These are phyloP conservation scores for Dendropsophus ebraccatus DNA, from an alignment of 2,113 vertebrate genomes.

Conservation along the genomic window DNA sequence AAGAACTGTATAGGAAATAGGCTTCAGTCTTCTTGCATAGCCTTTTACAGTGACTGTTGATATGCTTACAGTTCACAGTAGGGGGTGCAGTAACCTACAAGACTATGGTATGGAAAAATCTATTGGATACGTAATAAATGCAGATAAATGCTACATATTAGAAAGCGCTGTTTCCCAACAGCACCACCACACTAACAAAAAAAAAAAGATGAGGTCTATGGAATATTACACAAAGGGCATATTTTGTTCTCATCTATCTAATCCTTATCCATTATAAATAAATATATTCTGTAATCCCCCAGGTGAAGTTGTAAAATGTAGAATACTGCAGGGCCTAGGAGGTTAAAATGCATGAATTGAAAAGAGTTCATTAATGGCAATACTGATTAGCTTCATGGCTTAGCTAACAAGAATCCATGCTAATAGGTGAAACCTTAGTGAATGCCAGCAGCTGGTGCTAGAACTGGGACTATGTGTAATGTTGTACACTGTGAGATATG, in stretches of 20 bases:
- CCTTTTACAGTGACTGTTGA: not conserved
- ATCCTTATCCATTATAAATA: slow-evolving; percentile 35
- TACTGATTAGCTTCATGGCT: slow-evolving; percentile 67
- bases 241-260: slow-evolving; percentile 25
- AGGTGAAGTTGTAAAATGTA: slow-evolving; percentile 27
- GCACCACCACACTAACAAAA: not conserved
- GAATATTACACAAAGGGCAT: slow-evolving; percentile 9
- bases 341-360: slow-evolving; percentile 66
- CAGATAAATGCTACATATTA: not conserved
- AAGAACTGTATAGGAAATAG: no score
- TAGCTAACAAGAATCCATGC: slow-evolving; percentile 64
- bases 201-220: not conserved
- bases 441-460: slow-evolving; percentile 16
- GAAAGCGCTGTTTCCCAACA: not conserved
- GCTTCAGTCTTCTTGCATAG: not conserved
- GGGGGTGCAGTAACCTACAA: not conserved
- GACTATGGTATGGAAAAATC: not conserved
- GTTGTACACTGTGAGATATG: not conserved
- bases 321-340: slow-evolving; percentile 61
- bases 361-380: slow-evolving; percentile 62
- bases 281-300: slow-evolving; percentile 23
- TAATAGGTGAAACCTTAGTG: slow-evolving; percentile 64
- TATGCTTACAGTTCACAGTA: not conserved
- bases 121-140: not conserved
- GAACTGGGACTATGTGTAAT: slow-evolving; percentile 31